Evolutionary conservation across 2,888 invertebrate species (phyloP), one percentile per base, ranked within the genome.

Genomic region (Cheilosia scutellata): DNA sequence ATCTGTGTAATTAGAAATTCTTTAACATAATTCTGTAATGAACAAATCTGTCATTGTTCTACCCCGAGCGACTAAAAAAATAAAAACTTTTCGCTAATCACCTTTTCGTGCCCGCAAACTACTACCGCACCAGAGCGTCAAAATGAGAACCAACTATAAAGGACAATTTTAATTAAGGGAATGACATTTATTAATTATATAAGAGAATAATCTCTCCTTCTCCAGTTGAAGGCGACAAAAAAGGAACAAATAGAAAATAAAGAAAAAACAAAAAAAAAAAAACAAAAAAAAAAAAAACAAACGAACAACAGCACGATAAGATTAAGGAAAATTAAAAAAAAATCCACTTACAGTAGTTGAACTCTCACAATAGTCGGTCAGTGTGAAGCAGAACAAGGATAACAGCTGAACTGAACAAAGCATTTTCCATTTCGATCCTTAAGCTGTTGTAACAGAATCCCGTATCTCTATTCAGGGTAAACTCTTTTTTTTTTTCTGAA

Each of bases 171-270:
- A 82, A 86, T 86, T 86, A 86, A 86, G 82, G 82, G 82, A 86
- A 82, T 86, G 82, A 86, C 86, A 86, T 86, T 86, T 86, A 86
- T 86, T 86, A 86, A 86, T 86, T 86, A 82, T 86, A 86, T 86
- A 82, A 82, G 76, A 76, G 86, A 76, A 86, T 77, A 86, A 86
- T 82, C 68, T 77, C 71, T 62, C 51, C 79, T 49, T 70, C 63
- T 84, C 58, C 44, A 31, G 74, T 65, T 70, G 63, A 79, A 57
- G 57, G 57, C 55, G 57, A 37, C 31, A 62, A 60, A 37, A 20
- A 27, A 68, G 9, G n/a, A 7, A 49, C 1, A 13, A 49, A 6
- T 9, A 40, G 1, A 33, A n/a, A 49, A 55, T 49, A 20, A 53
- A 74, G 20, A 40, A 79, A 55, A 31, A 55, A 9, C 16, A 7